phyloP scores from a whole-genome alignment of 2,888 invertebrate genomes.

The Helicoverpa assulta region DNA sequence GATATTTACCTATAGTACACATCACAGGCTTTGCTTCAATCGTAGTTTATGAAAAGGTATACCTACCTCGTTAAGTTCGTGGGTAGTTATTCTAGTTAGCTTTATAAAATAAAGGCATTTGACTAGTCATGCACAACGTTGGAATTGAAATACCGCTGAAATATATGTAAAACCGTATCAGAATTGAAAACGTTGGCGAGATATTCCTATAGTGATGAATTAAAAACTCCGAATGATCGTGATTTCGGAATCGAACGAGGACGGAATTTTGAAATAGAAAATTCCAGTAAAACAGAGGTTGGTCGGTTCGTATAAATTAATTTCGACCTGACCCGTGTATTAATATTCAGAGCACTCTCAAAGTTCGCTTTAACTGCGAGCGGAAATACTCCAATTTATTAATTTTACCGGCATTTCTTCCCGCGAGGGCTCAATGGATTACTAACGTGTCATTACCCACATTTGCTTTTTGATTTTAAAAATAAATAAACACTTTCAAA shows the following conservation, averaged over 20 bases:
- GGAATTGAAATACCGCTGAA: slow-evolving; percentile 27
- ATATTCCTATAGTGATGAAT: slow-evolving; percentile 52
- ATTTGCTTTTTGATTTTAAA: slow-evolving; percentile 62
- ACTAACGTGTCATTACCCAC: slow-evolving; percentile 70
- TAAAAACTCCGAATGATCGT: slow-evolving; percentile 68
- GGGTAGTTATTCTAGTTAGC: too few species aligned
- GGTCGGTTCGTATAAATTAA: slow-evolving; percentile 87
- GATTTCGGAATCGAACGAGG: slow-evolving; percentile 78
- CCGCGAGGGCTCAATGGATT: slow-evolving; percentile 69
- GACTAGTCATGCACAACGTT: neutral
- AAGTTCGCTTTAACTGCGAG: slow-evolving; percentile 86
- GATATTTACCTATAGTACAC: too few species aligned
- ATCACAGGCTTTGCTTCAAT: too few species aligned
- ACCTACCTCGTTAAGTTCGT: too few species aligned
- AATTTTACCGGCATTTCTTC: slow-evolving; percentile 80
- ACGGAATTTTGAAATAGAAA: slow-evolving; percentile 84
- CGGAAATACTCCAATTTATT: slow-evolving; percentile 85
- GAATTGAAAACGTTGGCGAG: slow-evolving; percentile 45
- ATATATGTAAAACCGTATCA: slow-evolving; percentile 34
- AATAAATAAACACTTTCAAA: slow-evolving; percentile 28
- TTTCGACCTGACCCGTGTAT: slow-evolving; percentile 86
- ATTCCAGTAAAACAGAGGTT: slow-evolving; percentile 82
- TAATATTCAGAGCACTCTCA: slow-evolving; percentile 88
- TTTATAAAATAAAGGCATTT: neutral
- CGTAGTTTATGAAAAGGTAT: too few species aligned